Evolutionary conservation across 2,888 invertebrate genomes (phyloP).

Genomic region (Cephus spinipes): DNA sequence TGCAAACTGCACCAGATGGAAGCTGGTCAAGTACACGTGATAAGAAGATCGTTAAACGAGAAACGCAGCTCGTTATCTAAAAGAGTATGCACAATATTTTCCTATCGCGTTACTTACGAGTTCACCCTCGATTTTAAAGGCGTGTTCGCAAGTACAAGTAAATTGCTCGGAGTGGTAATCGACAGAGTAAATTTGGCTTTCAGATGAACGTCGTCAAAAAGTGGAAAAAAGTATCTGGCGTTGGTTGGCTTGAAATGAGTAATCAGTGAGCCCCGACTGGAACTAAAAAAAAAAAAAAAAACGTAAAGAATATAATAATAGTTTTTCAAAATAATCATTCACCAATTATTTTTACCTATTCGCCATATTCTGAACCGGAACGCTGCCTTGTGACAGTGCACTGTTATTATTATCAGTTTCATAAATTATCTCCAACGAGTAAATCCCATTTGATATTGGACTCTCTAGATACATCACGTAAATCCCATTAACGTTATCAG

Average conservation of each 20-base stretch:
- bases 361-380: conserved; percentile 1
- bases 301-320: not conserved
- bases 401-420: conserved; percentile 34
- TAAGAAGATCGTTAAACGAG: not conserved
- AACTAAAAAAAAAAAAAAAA: conserved; percentile 14
- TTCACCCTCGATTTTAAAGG: conserved; percentile 66
- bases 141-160: conserved; percentile 79
- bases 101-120: conserved; percentile 42
- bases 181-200: conserved; percentile 83
- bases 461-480: conserved; percentile 40
- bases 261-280: conserved; percentile 43
- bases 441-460: conserved; percentile 40
- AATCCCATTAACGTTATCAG: conserved; percentile 41
- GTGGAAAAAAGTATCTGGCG: conserved; percentile 49
- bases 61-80: not conserved
- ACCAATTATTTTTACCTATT: not conserved
- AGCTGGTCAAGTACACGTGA: not conserved
- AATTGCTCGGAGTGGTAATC: conserved; percentile 74
- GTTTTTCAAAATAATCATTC: not conserved
- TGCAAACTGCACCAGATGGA: not conserved
- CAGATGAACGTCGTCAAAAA: conserved; percentile 79
- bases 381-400: conserved; percentile 17
- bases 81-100: not conserved
- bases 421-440: conserved; percentile 52
- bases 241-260: conserved; percentile 42